Conservation (phyloP, 1,140 invertebrate species). For the Pogonomyrmex barbatus region DNA sequence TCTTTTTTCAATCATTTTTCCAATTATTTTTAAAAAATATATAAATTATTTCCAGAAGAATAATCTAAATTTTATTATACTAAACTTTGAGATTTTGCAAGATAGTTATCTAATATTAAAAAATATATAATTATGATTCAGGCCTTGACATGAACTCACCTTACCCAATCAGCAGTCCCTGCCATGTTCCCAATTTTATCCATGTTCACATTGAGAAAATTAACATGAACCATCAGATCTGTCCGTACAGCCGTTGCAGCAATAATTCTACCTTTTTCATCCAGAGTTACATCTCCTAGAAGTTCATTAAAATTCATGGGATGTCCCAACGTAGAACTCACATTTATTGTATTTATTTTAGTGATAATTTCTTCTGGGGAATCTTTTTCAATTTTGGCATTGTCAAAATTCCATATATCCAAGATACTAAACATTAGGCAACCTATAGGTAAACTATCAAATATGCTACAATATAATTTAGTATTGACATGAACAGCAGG, state of each 20-base stretch:
- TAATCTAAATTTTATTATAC: conserved; percentile 14
- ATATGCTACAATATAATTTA: conserved; percentile 87
- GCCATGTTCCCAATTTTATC: conserved; percentile 89
- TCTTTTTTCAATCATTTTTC: not conserved
- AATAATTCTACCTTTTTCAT: conserved; percentile 88
- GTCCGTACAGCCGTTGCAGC: conserved; percentile 88
- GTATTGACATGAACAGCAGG: conserved; percentile 86
- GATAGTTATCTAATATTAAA: not conserved
- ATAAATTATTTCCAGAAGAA: not conserved
- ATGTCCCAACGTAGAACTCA: conserved; percentile 89
- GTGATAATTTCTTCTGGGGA: conserved; percentile 88
- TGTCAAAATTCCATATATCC: conserved; percentile 90
- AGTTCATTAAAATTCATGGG: conserved; percentile 88
- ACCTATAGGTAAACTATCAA: conserved; percentile 86
- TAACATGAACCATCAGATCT: conserved; percentile 89
- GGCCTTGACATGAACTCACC: conserved; percentile 73
- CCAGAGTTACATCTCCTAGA: conserved; percentile 88
- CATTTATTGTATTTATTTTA: conserved; percentile 87
- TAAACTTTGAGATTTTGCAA: not conserved
- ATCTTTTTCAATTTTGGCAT: conserved; percentile 85
- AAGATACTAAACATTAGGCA: conserved; percentile 90
- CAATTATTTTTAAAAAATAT: not conserved
- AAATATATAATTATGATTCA: conserved; percentile 63
- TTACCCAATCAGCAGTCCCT: conserved; percentile 91
- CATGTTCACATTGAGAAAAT: conserved; percentile 89